Percentiles rank a stretch among this genome's conserved stretches.
Evolutionary conservation across 2,888 invertebrate genomes (phyloP).

Genomic region (Aleiodes leptofemur): DNA sequence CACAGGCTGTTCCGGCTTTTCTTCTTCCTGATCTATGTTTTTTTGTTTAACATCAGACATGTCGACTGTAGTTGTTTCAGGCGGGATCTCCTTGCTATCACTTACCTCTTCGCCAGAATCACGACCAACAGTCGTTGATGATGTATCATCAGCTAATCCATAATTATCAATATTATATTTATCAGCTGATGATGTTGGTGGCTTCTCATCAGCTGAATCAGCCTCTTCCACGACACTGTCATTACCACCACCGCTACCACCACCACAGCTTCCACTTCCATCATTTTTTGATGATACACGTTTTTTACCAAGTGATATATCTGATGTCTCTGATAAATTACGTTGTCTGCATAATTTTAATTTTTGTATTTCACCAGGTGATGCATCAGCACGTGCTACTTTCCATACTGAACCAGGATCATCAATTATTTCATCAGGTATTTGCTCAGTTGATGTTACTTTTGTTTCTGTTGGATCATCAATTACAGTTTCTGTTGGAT

Average conservation of each 20-base stretch:
- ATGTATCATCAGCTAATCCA: conserved; percentile 66
- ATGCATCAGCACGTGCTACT: conserved; percentile 75
- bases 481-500: conserved; percentile 47
- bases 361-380: conserved; percentile 80
- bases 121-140: conserved; percentile 71
- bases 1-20: conserved; percentile 10
- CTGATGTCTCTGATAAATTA: conserved; percentile 71
- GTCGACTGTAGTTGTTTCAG: conserved; percentile 73
- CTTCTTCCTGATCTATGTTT: conserved; percentile 71
- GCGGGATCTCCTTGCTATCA: conserved; percentile 75
- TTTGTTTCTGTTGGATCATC: conserved; percentile 58
- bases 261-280: conserved; percentile 58
- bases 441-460: conserved; percentile 54
- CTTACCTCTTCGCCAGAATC: conserved; percentile 74
- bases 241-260: conserved; percentile 65
- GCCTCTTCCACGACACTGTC: conserved; percentile 72
- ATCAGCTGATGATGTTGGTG: conserved; percentile 64
- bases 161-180: conserved; percentile 42
- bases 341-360: conserved; percentile 81
- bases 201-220: conserved; percentile 72
- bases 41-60: conserved; percentile 75
- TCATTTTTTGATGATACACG: conserved; percentile 71
- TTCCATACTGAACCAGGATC: conserved; percentile 75
- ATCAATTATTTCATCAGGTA: conserved; percentile 60
- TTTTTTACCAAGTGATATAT: conserved; percentile 68